phyloP scores from a whole-genome alignment of 2,888 invertebrate genomes.

The Melinaea marsaeus region DNA sequence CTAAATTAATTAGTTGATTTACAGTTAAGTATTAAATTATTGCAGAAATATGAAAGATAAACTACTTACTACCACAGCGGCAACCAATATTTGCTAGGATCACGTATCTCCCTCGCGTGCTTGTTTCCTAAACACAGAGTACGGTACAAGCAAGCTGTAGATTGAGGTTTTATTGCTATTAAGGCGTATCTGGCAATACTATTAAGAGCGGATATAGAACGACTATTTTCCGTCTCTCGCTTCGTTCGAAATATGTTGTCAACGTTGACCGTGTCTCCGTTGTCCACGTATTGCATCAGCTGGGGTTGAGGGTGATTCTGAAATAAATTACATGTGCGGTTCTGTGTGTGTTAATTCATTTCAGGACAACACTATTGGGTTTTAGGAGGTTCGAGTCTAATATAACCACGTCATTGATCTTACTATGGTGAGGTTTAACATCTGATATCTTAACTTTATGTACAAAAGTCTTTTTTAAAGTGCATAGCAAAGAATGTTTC shows the following conservation, averaged over 20 bases:
- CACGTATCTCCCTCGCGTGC: slow-evolving; percentile 74
- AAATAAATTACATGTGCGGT: slow-evolving; percentile 14
- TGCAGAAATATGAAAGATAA: neutral
- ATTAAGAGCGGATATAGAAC: slow-evolving; percentile 69
- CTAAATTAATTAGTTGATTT: too few relatives aligned
- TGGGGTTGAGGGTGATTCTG: slow-evolving; percentile 62
- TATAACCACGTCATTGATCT: too few relatives aligned
- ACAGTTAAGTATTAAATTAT: neutral
- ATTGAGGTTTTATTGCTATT: slow-evolving; percentile 74
- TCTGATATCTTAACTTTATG: too few relatives aligned
- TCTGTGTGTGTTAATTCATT: too few relatives aligned
- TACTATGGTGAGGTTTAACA: too few relatives aligned
- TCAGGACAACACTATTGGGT: too few relatives aligned
- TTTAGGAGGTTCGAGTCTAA: neutral
- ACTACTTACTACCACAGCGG: slow-evolving; percentile 85
- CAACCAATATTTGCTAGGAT: slow-evolving; percentile 81
- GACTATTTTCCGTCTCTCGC: slow-evolving; percentile 48
- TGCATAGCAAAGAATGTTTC: too few relatives aligned
- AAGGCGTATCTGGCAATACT: slow-evolving; percentile 74
- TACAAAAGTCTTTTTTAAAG: too few relatives aligned
- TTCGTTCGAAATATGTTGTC: slow-evolving; percentile 68
- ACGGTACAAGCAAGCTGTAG: slow-evolving; percentile 79
- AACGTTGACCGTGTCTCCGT: slow-evolving; percentile 56
- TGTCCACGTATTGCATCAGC: slow-evolving; percentile 71
- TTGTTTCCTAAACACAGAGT: slow-evolving; percentile 83